Conservation (phyloP, 2,888 invertebrate species). For the Mythimna pallens region DNA sequence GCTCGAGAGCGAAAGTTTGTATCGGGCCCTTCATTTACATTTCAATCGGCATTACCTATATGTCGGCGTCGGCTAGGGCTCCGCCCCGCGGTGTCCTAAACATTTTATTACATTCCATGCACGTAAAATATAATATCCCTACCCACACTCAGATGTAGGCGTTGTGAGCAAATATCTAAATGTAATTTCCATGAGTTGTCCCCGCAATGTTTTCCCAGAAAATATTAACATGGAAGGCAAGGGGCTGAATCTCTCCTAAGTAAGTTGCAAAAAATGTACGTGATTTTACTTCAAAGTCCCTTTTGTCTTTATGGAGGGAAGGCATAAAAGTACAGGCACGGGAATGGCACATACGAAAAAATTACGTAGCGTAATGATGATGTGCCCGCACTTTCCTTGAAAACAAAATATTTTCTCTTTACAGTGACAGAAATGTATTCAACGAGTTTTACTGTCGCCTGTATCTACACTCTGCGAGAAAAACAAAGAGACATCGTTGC, state of each 20-base stretch:
- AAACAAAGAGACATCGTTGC: constrained; percentile 60
- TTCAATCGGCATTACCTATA: constrained; percentile 87
- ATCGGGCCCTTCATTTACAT: constrained; percentile 86
- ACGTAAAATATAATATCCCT: constrained; percentile 91
- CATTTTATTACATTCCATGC: constrained; percentile 90
- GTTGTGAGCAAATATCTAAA: constrained; percentile 90
- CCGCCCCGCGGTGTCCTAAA: constrained; percentile 80
- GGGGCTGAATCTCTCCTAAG: constrained; percentile 90
- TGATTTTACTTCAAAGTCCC: constrained; percentile 91
- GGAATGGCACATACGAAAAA: constrained; percentile 90
- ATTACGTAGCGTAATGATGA: constrained; percentile 90
- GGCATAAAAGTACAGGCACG: constrained; percentile 89
- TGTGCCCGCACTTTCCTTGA: constrained; percentile 87
- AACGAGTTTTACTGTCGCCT: constrained; percentile 79
- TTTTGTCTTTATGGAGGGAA: constrained; percentile 90
- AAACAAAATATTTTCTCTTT: constrained; percentile 89
- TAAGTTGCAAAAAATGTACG: constrained; percentile 91
- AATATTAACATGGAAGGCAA: constrained; percentile 90
- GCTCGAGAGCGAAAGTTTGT: constrained; percentile 75
- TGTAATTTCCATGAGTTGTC: constrained; percentile 91
- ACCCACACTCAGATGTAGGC: constrained; percentile 88
- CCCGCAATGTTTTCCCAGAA: constrained; percentile 90
- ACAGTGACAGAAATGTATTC: constrained; percentile 87
- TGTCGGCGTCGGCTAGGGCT: constrained; percentile 73
- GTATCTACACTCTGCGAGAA: constrained; percentile 62